Base-by-base conservation (phyloP, 2,888 invertebrate species). In the Nemotelus pantherinus region DNA sequence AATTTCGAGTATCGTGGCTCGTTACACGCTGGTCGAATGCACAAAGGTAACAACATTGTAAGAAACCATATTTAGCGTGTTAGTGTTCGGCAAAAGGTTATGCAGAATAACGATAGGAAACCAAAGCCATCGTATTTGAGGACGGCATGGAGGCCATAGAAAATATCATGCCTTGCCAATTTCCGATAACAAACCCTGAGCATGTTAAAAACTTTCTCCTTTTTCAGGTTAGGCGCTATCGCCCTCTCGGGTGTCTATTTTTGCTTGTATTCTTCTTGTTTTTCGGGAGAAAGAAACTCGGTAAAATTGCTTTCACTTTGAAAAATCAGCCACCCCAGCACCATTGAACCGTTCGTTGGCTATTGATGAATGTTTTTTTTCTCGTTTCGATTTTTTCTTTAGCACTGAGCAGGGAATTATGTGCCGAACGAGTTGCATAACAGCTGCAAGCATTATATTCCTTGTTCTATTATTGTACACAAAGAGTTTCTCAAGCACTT, bases 121-220 rank as follows among this genome's bases (percentile, higher is more conserved):
- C 25, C 25, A 25, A 25, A 25, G 25, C 25, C 25, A 25, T 25
- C 25, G 25, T 25, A 25, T 25, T 25, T 5, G 72, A 71, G 58
- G 58, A 72, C 25, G 25, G 1, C 47, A 68, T 68, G 10, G 53
- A 47, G 60, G 57, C 50, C 6, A 70, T 65, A 63, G 50, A 64
- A 71, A 68, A 72, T 68, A 77, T 79, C 79, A 70, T 77, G 77
- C 77, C 79, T 68, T 71, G 77, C 77, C 74, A 79, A 79, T 79
- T 79, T 77, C 63, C 77, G 77, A 78, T 78, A 78, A 78, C 78
- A 78, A 78, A 78, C 78, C 77, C 47, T 4, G 48, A 53, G 44
- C 67, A 70, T 72, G 71, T 71, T 57, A 70, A 55, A 41, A 70
- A 68, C 50, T 75, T 78, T 76, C 76, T 75, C 75, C 68, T 68